Percentiles rank a stretch among this genome's conserved stretches.
Conservation (phyloP, 2,888 invertebrate genomes). For the Diarsia mendica region DNA sequence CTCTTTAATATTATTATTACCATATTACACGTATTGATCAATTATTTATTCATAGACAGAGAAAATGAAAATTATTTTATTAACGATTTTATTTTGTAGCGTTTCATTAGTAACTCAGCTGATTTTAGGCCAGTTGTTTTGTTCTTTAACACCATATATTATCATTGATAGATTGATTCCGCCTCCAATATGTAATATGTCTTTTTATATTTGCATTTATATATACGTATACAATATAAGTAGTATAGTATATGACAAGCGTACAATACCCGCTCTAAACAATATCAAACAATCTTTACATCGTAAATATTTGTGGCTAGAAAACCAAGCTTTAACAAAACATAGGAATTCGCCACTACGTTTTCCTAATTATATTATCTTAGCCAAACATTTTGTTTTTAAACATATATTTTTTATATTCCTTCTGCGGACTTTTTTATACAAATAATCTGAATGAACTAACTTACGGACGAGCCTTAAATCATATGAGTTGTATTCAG, state of each 20-base stretch:
- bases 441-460: slow-evolving; percentile 36
- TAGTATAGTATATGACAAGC: slow-evolving; percentile 11
- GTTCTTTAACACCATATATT: slow-evolving; percentile 26
- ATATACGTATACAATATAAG: slow-evolving; percentile 12
- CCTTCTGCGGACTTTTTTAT: slow-evolving; percentile 31
- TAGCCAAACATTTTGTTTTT: slow-evolving; percentile 36
- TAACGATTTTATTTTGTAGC: slow-evolving; percentile 27
- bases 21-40: slow-evolving; percentile 37
- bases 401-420: slow-evolving; percentile 27
- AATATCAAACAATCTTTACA: slow-evolving; percentile 42
- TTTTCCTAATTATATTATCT: slow-evolving; percentile 42
- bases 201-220: background rate
- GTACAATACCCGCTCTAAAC: slow-evolving; percentile 31
- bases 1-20: slow-evolving; percentile 52
- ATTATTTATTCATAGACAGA: slow-evolving; percentile 10
- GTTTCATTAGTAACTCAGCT: slow-evolving; percentile 36
- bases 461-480: slow-evolving; percentile 37
- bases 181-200: slow-evolving; percentile 3
- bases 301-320: slow-evolving; percentile 34
- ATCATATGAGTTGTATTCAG: slow-evolving; percentile 22
- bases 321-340: slow-evolving; percentile 49
- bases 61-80: slow-evolving; percentile 4
- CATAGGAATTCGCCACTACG: slow-evolving; percentile 42
- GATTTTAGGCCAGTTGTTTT: slow-evolving; percentile 61
- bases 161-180: slow-evolving; percentile 29